These are phyloP conservation scores for Crocodylus rhombifer DNA, from an alignment of 2,797 vertebrate species.

Conservation along the genomic window DNA sequence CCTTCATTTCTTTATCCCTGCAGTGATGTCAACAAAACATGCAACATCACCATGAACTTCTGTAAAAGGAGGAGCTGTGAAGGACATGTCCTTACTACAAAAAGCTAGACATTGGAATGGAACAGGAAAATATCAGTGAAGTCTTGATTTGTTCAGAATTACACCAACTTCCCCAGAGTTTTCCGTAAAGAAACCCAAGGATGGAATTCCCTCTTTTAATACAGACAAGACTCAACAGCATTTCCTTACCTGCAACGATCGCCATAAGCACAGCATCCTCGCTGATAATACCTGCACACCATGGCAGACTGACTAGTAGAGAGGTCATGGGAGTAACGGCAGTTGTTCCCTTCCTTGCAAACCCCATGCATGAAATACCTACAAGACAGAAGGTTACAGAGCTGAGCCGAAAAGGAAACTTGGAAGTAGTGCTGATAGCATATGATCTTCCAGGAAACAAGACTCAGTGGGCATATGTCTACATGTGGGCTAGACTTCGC, in stretches of 20 bases:
- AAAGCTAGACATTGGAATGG: not conserved
- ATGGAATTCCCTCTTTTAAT: not conserved
- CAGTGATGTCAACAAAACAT: not conserved
- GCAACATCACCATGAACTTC: not conserved
- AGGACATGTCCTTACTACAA: not conserved
- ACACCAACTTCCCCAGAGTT: not conserved
- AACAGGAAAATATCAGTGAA: not conserved
- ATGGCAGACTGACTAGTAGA: conserved; percentile 90
- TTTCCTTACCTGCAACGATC: conserved; percentile 93
- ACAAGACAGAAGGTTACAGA: conserved; percentile 41
- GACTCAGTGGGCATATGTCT: too few species aligned
- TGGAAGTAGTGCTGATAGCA: not conserved
- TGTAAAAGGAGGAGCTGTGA: not conserved
- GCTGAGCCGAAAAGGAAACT: not conserved
- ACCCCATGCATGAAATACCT: conserved; percentile 99
- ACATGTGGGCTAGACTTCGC: too few species aligned
- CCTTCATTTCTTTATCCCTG: not conserved
- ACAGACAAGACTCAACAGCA: not conserved
- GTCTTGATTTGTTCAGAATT: not conserved
- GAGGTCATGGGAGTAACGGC: conserved; percentile 96
- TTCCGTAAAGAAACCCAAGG: not conserved
- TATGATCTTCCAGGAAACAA: not conserved
- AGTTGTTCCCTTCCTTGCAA: conserved; percentile 98
- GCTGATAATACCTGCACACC: conserved; percentile 97
- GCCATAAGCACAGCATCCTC: conserved; percentile 95